Conservation (phyloP, 2,888 invertebrate genomes). For the Macaria liturata region DNA sequence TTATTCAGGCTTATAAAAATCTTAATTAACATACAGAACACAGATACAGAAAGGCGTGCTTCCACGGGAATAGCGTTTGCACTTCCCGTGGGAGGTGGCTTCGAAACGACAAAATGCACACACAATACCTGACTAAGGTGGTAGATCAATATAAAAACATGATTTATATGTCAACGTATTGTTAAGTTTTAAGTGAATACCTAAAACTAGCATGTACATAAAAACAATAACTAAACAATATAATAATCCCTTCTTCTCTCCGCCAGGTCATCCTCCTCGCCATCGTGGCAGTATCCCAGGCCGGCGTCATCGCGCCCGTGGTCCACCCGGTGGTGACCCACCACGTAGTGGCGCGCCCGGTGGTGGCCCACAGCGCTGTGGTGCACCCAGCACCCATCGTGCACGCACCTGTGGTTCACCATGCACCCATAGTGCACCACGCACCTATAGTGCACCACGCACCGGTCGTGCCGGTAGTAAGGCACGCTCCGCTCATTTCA, state of each 20-base stretch:
- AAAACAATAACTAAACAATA: no score
- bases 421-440: slow-evolving; percentile 53
- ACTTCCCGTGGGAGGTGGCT: no score
- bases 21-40: no score
- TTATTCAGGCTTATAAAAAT: no score
- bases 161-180: no score
- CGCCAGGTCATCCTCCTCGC: slow-evolving; percentile 72
- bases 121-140: no score
- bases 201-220: no score
- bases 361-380: slow-evolving; percentile 48
- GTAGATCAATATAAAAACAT: no score
- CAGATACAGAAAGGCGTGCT: no score
- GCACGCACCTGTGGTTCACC: slow-evolving; percentile 50
- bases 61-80: no score
- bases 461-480: slow-evolving; percentile 35
- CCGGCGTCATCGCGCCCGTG: slow-evolving; percentile 65
- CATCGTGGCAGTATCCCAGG: slow-evolving; percentile 65
- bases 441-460: slow-evolving; percentile 48
- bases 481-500: slow-evolving; percentile 40
- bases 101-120: no score
- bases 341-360: slow-evolving; percentile 53
- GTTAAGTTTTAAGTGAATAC: no score
- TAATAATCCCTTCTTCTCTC: neutral
- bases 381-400: slow-evolving; percentile 44
- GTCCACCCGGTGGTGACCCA: slow-evolving; percentile 55